These are phyloP conservation scores for Emmelina monodactyla DNA, from an alignment of 2,888 invertebrate genomes.

Conservation along the genomic window DNA sequence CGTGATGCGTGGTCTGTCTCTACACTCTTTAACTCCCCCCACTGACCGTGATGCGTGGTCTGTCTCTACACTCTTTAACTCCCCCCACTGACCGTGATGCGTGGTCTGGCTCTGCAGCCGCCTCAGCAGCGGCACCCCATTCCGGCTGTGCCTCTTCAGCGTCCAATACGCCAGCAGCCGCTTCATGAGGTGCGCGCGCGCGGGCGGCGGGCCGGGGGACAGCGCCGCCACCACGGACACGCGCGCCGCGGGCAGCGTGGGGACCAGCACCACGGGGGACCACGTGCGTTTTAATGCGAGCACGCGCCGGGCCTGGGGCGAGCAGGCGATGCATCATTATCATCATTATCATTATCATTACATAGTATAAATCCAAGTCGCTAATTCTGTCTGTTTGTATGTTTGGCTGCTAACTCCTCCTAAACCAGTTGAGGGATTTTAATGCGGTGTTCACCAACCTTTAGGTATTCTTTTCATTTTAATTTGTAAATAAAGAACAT, in stretches of 20 bases:
- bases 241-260: slow-evolving; percentile 88
- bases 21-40: neutral
- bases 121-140: slow-evolving; percentile 93
- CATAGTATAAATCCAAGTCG: no score
- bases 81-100: slow-evolving; percentile 25
- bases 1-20: no score
- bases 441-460: no score
- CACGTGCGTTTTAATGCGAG: slow-evolving; percentile 89
- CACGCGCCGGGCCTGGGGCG: slow-evolving; percentile 76
- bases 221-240: slow-evolving; percentile 86
- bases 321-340: no score
- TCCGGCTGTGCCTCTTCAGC: slow-evolving; percentile 90
- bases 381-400: no score
- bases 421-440: no score
- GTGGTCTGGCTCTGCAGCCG: slow-evolving; percentile 55
- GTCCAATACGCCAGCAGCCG: slow-evolving; percentile 97
- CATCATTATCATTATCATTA: no score
- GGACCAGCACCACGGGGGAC: slow-evolving; percentile 91
- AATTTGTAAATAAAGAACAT: no score
- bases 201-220: slow-evolving; percentile 69
- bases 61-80: slow-evolving; percentile 17
- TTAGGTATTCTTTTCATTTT: no score
- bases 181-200: slow-evolving; percentile 86
- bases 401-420: no score
- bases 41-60: no score